Conservation (phyloP, 1,140 invertebrate species). For the Heterodera schachtii region DNA sequence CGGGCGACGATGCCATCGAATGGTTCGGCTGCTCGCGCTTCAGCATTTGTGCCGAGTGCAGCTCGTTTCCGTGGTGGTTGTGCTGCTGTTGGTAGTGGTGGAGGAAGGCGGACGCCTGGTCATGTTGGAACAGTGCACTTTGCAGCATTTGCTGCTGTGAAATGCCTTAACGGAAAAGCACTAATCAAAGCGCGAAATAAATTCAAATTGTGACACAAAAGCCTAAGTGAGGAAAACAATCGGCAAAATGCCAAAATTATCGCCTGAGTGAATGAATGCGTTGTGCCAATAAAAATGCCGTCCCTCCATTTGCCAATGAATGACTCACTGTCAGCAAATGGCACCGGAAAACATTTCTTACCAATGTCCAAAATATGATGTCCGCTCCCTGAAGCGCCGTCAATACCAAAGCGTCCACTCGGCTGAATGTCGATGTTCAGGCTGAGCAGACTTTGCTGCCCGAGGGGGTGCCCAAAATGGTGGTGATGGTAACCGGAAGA, state of each 20-base stretch:
- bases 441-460: slow-evolving; percentile 12
- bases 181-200: too few species aligned
- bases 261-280: too few species aligned
- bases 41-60: neutral
- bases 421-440: slow-evolving; percentile 18
- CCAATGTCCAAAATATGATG: slow-evolving; percentile 13
- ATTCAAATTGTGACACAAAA: neutral
- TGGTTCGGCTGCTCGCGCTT: slow-evolving; percentile 2
- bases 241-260: neutral
- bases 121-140: neutral
- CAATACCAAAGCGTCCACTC: neutral
- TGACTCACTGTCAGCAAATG: too few species aligned
- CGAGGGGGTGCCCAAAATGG: slow-evolving; percentile 1
- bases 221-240: neutral
- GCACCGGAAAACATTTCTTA: neutral
- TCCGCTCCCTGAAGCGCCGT: neutral
- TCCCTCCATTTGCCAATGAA: too few species aligned
- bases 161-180: neutral
- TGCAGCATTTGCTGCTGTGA: slow-evolving; percentile 13
- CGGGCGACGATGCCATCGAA: neutral
- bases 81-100: neutral
- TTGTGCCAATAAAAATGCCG: too few species aligned
- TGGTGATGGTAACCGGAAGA: neutral
- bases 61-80: neutral
- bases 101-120: neutral